Evolutionary conservation across 2,113 vertebrate species (phyloP).

Genomic region (Monarcha castaneiventris): DNA sequence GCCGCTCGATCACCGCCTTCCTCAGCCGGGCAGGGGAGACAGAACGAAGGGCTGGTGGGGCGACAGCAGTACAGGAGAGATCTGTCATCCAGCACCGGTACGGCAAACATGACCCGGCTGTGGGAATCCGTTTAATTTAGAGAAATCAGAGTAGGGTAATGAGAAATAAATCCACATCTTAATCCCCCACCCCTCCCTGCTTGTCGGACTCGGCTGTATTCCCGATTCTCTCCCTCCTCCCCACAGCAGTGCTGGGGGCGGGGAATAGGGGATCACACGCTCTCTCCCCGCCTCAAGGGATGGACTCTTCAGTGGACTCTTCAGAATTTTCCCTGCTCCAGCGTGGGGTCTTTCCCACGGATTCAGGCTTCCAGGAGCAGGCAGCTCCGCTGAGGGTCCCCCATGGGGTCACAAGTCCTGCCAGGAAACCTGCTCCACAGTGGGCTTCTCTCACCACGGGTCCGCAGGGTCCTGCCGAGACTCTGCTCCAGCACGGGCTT

Average conservation of each 20-base stretch:
- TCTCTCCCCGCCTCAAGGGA: background rate
- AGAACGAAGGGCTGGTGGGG: too few species aligned
- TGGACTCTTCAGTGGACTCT: too few species aligned
- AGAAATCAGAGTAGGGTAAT: background rate
- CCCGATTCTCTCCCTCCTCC: background rate
- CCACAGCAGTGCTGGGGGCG: too few species aligned
- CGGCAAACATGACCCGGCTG: too few species aligned
- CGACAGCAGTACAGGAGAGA: background rate
- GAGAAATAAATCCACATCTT: background rate
- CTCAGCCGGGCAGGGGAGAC: background rate
- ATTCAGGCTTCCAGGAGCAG: background rate
- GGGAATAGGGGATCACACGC: background rate
- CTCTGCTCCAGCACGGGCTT: background rate
- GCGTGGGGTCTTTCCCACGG: background rate
- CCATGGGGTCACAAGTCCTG: background rate
- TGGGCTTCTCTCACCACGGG: background rate
- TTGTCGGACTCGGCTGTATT: background rate
- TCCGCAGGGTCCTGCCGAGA: background rate
- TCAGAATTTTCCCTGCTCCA: background rate
- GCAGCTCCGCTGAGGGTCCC: background rate
- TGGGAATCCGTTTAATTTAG: background rate
- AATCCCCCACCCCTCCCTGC: accelerated
- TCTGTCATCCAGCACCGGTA: background rate
- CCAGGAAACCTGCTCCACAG: background rate
- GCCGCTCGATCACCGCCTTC: background rate